Evolutionary conservation across 35 echinoderm and acorn worm species (phyloP).

Genomic region (Ophiothrix spiculata): DNA sequence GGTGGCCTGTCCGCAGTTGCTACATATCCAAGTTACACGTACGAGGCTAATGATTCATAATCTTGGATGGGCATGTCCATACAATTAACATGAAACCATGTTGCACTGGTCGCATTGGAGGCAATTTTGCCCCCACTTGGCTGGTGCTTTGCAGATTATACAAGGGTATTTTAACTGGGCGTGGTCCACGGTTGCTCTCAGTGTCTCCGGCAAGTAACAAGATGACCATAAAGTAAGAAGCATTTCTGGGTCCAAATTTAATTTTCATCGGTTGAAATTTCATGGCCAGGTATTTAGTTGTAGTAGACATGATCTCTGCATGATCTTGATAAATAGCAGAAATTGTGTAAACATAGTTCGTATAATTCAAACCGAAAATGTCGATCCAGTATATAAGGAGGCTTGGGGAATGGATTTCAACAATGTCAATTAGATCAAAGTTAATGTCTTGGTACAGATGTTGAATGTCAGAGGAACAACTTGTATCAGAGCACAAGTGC

Average conservation of each 20-base stretch:
- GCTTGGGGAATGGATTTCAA: background rate
- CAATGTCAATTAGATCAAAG: background rate
- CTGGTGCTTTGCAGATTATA: background rate
- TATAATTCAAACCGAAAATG: background rate
- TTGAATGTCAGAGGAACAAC: background rate
- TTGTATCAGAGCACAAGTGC: background rate
- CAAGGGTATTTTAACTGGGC: slow-evolving; percentile 7
- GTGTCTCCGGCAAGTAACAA: background rate
- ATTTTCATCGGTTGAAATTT: background rate
- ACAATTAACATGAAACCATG: background rate
- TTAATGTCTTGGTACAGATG: background rate
- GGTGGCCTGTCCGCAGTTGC: background rate
- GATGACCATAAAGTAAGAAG: background rate
- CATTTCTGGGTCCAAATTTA: background rate
- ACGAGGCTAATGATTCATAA: background rate
- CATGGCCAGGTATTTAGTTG: background rate
- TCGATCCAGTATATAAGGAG: background rate
- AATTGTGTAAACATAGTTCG: background rate
- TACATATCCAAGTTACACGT: background rate
- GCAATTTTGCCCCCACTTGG: background rate
- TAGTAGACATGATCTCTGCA: background rate
- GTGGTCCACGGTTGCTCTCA: background rate
- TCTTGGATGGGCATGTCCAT: background rate
- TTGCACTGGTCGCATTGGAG: slow-evolving; percentile 1
- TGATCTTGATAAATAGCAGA: background rate